Evolutionary conservation across 2,888 invertebrate genomes (phyloP), one percentile per base, ranked within the genome.

Genomic region (Deroplatys truncata): DNA sequence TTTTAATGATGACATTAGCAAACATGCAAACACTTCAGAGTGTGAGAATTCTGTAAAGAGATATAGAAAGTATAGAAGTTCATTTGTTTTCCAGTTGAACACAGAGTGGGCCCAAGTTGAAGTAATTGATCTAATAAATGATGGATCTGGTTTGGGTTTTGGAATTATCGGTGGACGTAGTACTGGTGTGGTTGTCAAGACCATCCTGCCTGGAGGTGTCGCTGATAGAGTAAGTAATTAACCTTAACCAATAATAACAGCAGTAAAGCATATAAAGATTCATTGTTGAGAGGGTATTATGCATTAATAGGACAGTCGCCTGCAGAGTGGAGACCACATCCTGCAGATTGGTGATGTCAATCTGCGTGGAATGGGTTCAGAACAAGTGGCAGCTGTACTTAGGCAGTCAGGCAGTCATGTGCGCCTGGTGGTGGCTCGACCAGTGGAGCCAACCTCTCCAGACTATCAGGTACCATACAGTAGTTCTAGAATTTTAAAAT

Each of bases 91-190:
- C 92, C 95, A 98, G 96, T 96, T 99, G 95, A 99, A 98, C 94
- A 99, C 99, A 94, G 99, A 99, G 96, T 99, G 99, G 99, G 98
- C 98, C 92, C 99, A 99, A 95, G 98, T 99, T 92, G 99, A 99
- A 95, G 98, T 99, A 90, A 98, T 99, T 92, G 99, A 99, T 93
- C 95, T 99, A 91, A 97, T 98, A 85, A 99, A 99, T 94, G 99
- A 99, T 95, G 99, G 99, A 91, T 98, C 98, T 90, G 99, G 99
- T 56, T 96, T 99, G 92, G 99, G 99, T 83, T 99, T 99, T 94
- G 99, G 99, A 92, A 99, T 99, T 92, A 99, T 99, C 92, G 99
- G 99, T 35, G 98, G 98, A 87, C 96, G 99, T 92, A 98, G 98
- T 91, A 99, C 99, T 91, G 99, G 99, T 10, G 99, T 99, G n/a